phyloP scores from a whole-genome alignment of 2,888 invertebrate genomes.

The Epirrhoe tristata region DNA sequence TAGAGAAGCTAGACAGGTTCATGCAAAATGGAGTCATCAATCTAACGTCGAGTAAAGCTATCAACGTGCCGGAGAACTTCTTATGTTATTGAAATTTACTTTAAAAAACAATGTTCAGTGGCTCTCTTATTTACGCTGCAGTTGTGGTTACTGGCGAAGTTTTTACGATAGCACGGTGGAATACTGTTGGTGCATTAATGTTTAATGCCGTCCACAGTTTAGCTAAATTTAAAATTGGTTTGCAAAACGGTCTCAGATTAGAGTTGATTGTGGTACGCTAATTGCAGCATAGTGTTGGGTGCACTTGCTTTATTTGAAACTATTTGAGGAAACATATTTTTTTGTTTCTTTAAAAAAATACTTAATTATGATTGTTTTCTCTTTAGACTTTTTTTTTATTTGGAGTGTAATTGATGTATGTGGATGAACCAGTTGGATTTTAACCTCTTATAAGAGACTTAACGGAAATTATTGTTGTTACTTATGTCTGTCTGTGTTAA shows the following conservation, averaged over 20 bases:
- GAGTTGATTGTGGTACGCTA: conserved; percentile 56
- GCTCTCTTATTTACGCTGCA: conserved; percentile 63
- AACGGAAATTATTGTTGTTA: no score
- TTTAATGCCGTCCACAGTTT: conserved; percentile 72
- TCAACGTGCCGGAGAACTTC: conserved; percentile 66
- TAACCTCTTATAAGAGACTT: no score
- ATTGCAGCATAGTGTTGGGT: conserved; percentile 46
- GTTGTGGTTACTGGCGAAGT: conserved; percentile 71
- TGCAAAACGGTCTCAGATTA: conserved; percentile 68
- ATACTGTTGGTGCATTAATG: conserved; percentile 82
- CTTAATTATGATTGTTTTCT: no score
- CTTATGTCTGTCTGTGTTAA: no score
- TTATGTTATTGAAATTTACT: conserved; percentile 78
- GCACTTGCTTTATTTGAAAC: conserved; percentile 18
- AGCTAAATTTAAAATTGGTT: conserved; percentile 78
- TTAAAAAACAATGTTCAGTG: conserved; percentile 78
- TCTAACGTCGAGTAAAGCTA: conserved; percentile 54
- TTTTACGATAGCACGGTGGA: conserved; percentile 72
- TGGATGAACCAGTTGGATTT: no score
- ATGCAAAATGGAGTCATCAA: conserved; percentile 54
- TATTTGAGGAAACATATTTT: conserved; percentile 5
- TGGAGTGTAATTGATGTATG: no score
- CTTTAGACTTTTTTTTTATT: no score
- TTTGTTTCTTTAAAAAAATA: no score
- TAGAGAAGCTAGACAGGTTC: conserved; percentile 41